Evolutionary conservation across 2,888 invertebrate species (phyloP), one percentile per base, ranked within the genome.

Genomic region (Euzophera pinguis): DNA sequence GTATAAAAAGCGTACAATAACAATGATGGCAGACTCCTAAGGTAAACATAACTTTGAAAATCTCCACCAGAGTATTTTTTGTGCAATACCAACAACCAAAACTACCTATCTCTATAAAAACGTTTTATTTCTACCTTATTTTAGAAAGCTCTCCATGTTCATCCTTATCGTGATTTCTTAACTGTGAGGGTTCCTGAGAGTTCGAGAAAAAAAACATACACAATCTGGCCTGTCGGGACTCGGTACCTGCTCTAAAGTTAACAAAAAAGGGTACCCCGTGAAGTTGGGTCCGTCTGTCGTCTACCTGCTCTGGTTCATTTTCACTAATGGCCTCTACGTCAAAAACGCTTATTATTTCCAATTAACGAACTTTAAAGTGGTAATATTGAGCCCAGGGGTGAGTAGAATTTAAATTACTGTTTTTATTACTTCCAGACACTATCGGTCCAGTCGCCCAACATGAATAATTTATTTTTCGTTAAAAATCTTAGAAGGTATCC

Each of bases 301-400:
- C 80, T 89, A 89, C 89, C 87, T 88, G 87, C 88, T 73, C 65
- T 60, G 70, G 65, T 69, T 74, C 74, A 72, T 75, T 80, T 83
- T 76, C 73, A 81, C 80, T 79, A 82, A 84, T 81, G 75, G 81
- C 71, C 67, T 69, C 69, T 68, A 74, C 69, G 71, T 83, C 35
- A 51, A 71, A 75, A 84, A 82, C 72, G 73, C 72, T 81, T 83
- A 84, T 82, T 80, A 81, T 75, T 79, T 81, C 84, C 84, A 86
- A 87, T 84, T 85, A 86, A 83, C 78, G 65, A 76, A 67, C 70
- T 67, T 70, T 69, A 75, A 82, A 81, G 76, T 82, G 73, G 75
- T 77, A 69, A 68, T 77, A 76, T 79, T 72, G 74, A 65, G 69
- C 76, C 76, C 65, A 58, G 65, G 80, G 78, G 77, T 73, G 79